Percentiles rank a stretch among this genome's conserved stretches.
Conservation (phyloP, 2,113 vertebrate genomes). For the Halcyon malimbica region DNA sequence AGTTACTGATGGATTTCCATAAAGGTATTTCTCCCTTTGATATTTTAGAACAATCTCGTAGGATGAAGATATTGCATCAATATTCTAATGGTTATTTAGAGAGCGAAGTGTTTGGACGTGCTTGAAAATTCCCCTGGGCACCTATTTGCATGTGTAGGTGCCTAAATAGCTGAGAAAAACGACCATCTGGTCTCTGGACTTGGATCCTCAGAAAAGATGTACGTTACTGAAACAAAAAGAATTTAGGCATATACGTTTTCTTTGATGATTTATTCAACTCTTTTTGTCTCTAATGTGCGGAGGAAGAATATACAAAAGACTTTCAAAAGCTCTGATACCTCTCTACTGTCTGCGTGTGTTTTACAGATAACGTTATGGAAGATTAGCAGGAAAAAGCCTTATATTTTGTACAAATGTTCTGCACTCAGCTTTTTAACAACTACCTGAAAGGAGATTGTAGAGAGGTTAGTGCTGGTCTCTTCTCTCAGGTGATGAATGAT, state of each 20-base stretch:
- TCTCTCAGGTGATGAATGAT: too few relatives aligned
- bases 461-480: too few relatives aligned
- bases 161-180: conserved; percentile 44
- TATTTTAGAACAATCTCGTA: background rate
- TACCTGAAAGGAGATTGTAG: too few relatives aligned
- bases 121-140: conserved; percentile 30
- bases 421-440: background rate
- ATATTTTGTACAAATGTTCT: background rate
- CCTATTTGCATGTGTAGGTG: conserved; percentile 58
- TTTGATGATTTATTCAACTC: background rate
- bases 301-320: background rate
- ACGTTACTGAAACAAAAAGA: background rate
- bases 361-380: background rate
- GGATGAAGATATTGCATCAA: background rate
- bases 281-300: background rate
- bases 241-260: background rate
- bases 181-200: conserved; percentile 49
- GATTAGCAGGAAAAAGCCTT: background rate
- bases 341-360: background rate
- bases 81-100: conserved; percentile 27
- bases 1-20: background rate
- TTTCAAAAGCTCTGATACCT: background rate
- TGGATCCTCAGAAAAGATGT: background rate
- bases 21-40: background rate
- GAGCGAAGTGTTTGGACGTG: background rate